A percentile compares a stretch with the other conserved stretches of the same genome.
Evolutionary conservation across 2,113 vertebrate species (phyloP).

Genomic region (Erythrocercus mccallii): DNA sequence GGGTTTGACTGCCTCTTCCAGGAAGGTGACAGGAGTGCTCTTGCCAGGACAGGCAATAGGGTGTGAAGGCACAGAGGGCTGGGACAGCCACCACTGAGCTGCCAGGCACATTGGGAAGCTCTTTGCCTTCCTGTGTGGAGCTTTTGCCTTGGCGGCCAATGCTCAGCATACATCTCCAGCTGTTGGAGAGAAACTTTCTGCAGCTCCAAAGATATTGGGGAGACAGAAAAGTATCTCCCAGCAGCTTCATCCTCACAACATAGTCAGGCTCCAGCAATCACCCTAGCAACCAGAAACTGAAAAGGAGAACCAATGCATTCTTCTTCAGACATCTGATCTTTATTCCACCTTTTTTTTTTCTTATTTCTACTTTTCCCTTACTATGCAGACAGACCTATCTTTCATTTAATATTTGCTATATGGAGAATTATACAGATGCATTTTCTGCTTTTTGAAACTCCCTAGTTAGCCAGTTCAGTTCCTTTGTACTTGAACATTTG

Average conservation of each 20-base stretch:
- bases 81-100: rapidly evolving
- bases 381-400: not conserved
- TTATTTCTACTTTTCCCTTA: not conserved
- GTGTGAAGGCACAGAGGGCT: rapidly evolving
- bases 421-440: not conserved
- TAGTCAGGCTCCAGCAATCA: not conserved
- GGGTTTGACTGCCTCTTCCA: not conserved
- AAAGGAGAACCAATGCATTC: not conserved
- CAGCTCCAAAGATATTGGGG: not conserved
- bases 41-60: rapidly evolving
- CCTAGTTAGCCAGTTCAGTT: not conserved
- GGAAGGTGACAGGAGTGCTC: rapidly evolving
- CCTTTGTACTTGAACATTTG: conserved; percentile 57
- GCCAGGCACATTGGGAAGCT: rapidly evolving
- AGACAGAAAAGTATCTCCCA: not conserved
- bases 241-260: rapidly evolving
- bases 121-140: not conserved
- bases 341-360: not conserved
- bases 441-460: conserved; percentile 32
- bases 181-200: not conserved
- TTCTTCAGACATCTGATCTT: not conserved
- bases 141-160: not conserved
- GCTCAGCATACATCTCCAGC: not conserved
- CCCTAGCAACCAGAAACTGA: not conserved
- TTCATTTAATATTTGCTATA: not conserved